phyloP scores from a whole-genome alignment of 2,797 vertebrate species.

The Hylomyscus alleni region DNA sequence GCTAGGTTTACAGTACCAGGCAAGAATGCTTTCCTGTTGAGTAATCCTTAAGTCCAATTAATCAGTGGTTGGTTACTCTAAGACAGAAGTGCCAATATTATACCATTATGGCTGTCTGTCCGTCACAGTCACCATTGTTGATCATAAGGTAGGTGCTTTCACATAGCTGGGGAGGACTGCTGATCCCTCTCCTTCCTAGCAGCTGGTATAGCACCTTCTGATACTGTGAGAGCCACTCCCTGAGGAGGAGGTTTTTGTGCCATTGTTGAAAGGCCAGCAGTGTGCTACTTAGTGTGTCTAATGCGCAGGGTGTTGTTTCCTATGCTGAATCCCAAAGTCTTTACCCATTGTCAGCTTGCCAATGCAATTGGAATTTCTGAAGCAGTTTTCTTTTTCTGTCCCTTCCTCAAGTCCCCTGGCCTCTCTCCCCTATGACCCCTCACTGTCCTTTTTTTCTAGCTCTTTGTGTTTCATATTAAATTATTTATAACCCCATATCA shows the following conservation, averaged over 20 bases:
- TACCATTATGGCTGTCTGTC: not conserved
- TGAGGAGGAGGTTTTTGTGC: not conserved
- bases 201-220: too few relatives aligned
- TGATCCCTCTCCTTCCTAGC: not conserved
- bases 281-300: conserved; percentile 19
- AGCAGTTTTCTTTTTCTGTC: conserved; percentile 47
- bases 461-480: conserved; percentile 40
- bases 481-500: not conserved
- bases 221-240: too few relatives aligned
- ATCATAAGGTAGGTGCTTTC: not conserved
- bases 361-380: not conserved
- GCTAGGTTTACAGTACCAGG: not conserved
- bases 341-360: conserved; percentile 58
- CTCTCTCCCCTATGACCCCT: not conserved
- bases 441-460: conserved; percentile 19
- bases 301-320: conserved; percentile 42
- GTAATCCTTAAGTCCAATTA: not conserved
- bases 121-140: too few relatives aligned
- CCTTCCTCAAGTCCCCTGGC: not conserved
- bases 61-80: not conserved
- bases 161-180: too few relatives aligned
- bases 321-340: conserved; percentile 56
- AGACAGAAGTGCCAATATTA: not conserved
- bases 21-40: not conserved
- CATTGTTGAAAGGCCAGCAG: not conserved